A percentile compares a stretch with the other conserved stretches of the same genome.
Conservation (phyloP, 2,113 vertebrate species). For the Origma solitaria region DNA sequence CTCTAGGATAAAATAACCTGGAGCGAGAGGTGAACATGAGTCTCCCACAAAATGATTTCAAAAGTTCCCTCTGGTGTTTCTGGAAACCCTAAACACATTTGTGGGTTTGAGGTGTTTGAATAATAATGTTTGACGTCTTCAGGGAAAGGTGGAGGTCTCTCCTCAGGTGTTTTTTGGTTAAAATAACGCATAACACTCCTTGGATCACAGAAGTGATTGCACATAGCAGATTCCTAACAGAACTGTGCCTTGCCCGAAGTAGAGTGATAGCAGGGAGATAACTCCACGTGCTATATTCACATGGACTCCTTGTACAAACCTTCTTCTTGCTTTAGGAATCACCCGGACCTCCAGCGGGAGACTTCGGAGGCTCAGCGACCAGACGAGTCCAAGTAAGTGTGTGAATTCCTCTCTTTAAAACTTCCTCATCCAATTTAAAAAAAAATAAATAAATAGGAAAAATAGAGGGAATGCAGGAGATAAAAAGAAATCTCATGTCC, state of each 20-base stretch:
- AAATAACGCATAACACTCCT: neutral
- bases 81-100: neutral
- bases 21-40: accelerated
- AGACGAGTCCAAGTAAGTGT: constrained; percentile 64
- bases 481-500: neutral
- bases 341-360: constrained; percentile 66
- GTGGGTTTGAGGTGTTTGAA: neutral
- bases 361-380: constrained; percentile 63
- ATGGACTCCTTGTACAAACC: neutral
- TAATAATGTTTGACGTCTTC: neutral
- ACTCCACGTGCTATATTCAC: neutral
- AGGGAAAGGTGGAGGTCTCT: neutral
- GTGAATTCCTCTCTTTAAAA: neutral
- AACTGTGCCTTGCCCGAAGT: neutral
- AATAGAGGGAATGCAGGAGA: neutral
- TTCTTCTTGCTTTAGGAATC: constrained; percentile 57
- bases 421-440: neutral
- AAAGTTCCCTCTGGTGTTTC: neutral
- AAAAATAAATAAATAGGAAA: accelerated
- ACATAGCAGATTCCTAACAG: neutral
- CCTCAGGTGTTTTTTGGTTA: neutral
- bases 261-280: neutral
- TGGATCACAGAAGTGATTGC: accelerated
- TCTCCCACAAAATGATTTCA: neutral
- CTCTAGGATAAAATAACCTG: neutral